These are phyloP conservation scores for Epinephelus malabaricus DNA, from an alignment of 2,797 vertebrate species.

Conservation along the genomic window DNA sequence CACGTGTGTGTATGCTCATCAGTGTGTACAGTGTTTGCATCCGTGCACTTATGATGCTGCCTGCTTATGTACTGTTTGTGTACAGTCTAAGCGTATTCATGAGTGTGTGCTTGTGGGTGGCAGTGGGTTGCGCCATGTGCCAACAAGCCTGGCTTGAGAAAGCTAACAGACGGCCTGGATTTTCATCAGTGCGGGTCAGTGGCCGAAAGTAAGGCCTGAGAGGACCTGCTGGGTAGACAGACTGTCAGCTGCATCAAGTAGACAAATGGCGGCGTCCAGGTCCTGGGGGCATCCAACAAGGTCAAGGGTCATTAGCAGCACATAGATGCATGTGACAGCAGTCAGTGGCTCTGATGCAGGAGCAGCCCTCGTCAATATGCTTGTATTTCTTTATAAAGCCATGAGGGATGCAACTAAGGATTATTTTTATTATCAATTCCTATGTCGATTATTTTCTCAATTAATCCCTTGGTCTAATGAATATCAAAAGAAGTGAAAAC, in stretches of 20 bases:
- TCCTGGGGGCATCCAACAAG: slow-evolving; percentile 60
- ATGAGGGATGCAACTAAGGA: neutral
- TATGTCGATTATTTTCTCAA: neutral
- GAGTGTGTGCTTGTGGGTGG: slow-evolving; percentile 52
- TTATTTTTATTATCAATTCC: neutral
- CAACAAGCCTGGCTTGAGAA: slow-evolving; percentile 68
- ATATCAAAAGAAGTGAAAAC: neutral
- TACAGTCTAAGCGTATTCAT: slow-evolving; percentile 19
- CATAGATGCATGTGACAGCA: slow-evolving; percentile 27
- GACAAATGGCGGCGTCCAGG: slow-evolving; percentile 69
- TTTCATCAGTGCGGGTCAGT: slow-evolving; percentile 73
- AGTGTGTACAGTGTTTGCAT: slow-evolving; percentile 21
- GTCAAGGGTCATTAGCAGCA: slow-evolving; percentile 67
- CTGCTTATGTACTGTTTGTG: slow-evolving; percentile 37
- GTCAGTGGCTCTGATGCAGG: slow-evolving; percentile 19
- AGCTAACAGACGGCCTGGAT: slow-evolving; percentile 75
- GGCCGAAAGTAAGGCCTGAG: slow-evolving; percentile 69
- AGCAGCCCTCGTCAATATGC: slow-evolving; percentile 4
- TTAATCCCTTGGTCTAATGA: neutral
- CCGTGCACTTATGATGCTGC: slow-evolving; percentile 11
- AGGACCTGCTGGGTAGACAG: slow-evolving; percentile 81
- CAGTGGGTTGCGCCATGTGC: slow-evolving; percentile 49
- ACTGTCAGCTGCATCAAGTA: slow-evolving; percentile 71
- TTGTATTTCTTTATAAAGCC: neutral
- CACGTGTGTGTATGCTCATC: neutral